Percentiles rank a stretch among this genome's conserved stretches.
Evolutionary conservation across 23 tunicate genomes (phyloP).

Genomic region (Diplosoma virens): DNA sequence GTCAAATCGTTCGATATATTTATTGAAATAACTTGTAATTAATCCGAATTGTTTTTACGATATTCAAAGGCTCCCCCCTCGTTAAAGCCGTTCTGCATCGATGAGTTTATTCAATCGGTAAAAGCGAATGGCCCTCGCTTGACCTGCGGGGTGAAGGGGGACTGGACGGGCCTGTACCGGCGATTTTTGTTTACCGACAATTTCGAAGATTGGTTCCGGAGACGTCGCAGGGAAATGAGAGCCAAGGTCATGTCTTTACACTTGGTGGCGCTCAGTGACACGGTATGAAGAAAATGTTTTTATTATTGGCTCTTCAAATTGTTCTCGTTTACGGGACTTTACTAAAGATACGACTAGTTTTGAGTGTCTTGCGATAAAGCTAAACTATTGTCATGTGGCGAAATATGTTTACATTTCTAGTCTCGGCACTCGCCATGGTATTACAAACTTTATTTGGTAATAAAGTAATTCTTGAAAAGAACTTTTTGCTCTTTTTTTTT

Average conservation of each 20-base stretch:
- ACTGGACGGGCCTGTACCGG: constrained; percentile 77
- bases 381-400: no score
- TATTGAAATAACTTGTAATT: no score
- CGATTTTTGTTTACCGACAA: constrained; percentile 56
- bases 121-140: constrained; percentile 73
- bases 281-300: constrained; percentile 37
- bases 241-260: constrained; percentile 58
- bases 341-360: no score
- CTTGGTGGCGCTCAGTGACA: constrained; percentile 51
- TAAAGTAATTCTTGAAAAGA: no score
- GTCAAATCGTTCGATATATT: no score
- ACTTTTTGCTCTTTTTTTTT: no score
- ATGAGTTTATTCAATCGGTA: constrained; percentile 60
- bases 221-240: constrained; percentile 56
- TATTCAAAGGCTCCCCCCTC: constrained; percentile 82
- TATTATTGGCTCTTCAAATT: neutral
- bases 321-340: no score
- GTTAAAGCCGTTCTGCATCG: constrained; percentile 58
- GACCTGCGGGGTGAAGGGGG: constrained; percentile 71
- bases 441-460: no score
- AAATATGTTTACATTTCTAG: no score
- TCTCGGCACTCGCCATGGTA: no score
- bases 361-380: no score
- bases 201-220: constrained; percentile 46
- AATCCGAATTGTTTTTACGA: no score